Evolutionary conservation across 2,888 invertebrate genomes (phyloP).

Genomic region (Tuta absoluta): DNA sequence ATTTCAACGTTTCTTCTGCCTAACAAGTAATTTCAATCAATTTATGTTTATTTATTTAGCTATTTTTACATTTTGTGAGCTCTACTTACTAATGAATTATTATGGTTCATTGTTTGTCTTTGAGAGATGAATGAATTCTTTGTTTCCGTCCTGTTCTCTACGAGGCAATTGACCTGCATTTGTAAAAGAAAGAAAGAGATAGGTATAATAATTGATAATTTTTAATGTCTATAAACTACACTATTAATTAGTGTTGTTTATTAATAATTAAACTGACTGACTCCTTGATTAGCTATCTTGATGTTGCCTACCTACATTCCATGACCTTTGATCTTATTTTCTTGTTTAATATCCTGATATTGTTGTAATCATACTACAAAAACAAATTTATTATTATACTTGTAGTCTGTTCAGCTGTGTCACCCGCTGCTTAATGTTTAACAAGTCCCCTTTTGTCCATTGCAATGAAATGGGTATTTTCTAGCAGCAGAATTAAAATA

Average conservation of each 20-base stretch:
- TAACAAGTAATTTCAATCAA: conserved; percentile 1
- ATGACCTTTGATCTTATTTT: conserved; percentile 2
- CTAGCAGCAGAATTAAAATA: too few relatives aligned
- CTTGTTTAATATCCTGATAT: neutral
- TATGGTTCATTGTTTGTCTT: conserved; percentile 26
- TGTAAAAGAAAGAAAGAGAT: conserved; percentile 45
- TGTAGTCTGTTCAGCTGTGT: too few relatives aligned
- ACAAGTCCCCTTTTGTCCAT: too few relatives aligned
- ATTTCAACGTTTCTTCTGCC: neutral
- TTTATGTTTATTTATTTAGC: conserved; percentile 11
- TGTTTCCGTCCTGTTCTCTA: conserved; percentile 41
- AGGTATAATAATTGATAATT: neutral
- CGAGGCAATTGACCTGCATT: conserved; percentile 39
- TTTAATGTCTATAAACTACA: neutral
- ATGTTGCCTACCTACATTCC: neutral
- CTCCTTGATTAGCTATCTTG: neutral
- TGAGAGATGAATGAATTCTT: conserved; percentile 34
- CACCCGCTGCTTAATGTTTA: too few relatives aligned
- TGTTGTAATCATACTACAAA: neutral
- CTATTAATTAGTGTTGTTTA: neutral
- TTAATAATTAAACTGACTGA: neutral
- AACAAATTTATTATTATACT: neutral
- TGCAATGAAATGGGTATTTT: too few relatives aligned
- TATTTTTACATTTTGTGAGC: neutral
- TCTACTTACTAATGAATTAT: neutral